phyloP scores from a whole-genome alignment of 2,888 invertebrate genomes.

The Euzetes globulus region DNA sequence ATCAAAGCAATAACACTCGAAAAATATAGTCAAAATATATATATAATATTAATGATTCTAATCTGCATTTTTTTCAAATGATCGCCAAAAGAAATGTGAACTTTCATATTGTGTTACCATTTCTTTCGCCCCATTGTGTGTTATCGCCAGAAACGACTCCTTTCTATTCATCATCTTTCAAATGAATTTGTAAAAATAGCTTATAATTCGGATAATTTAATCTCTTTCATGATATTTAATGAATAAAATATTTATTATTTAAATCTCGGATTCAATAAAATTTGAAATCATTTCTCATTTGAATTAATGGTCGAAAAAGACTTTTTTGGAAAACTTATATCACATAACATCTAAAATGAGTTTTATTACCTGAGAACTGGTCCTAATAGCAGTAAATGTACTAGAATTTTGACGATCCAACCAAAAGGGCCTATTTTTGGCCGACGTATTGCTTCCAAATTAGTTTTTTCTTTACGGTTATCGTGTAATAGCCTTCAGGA shows the following conservation, averaged over 20 bases:
- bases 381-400: constrained; percentile 40
- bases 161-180: neutral
- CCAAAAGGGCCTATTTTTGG: constrained; percentile 36
- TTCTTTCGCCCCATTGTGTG: neutral
- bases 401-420: constrained; percentile 39
- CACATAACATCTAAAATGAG: neutral
- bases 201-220: too few relatives aligned
- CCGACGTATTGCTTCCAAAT: constrained; percentile 28
- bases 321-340: neutral
- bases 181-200: neutral
- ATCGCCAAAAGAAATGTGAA: neutral
- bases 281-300: too few relatives aligned
- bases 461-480: constrained; percentile 26
- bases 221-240: too few relatives aligned
- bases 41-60: neutral
- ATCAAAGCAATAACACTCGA: constrained; percentile 26
- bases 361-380: constrained; percentile 39
- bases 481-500: constrained; percentile 34
- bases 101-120: neutral
- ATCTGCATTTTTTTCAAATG: neutral
- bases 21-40: neutral
- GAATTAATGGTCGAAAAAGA: too few relatives aligned
- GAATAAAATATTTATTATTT: too few relatives aligned
- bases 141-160: neutral
- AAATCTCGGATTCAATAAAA: too few relatives aligned